These are phyloP conservation scores for Chamaea fasciata DNA, from an alignment of 2,113 vertebrate genomes.

Conservation along the genomic window DNA sequence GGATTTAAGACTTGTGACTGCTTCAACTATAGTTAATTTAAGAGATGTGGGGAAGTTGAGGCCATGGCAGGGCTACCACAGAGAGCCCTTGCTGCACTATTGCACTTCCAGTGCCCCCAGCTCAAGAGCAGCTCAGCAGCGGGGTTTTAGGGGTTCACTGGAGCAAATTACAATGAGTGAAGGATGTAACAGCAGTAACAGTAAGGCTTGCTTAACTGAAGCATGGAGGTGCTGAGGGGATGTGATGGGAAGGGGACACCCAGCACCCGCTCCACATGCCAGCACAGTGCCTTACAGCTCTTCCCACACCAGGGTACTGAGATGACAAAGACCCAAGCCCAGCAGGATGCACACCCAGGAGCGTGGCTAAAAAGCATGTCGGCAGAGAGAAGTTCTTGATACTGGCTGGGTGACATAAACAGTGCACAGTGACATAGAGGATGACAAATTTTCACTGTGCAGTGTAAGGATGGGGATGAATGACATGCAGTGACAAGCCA, in stretches of 20 bases:
- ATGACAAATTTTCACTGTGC: background rate
- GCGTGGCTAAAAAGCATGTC: rapidly evolving
- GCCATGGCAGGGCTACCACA: background rate
- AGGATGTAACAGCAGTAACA: background rate
- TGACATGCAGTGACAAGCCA: background rate
- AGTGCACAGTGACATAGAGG: background rate
- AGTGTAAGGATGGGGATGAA: background rate
- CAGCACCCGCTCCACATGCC: rapidly evolving
- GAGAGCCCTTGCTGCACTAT: background rate
- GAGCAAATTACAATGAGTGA: background rate
- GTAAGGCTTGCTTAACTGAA: background rate
- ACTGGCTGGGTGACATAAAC: background rate
- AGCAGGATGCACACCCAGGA: background rate
- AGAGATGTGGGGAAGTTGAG: background rate
- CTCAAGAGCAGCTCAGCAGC: background rate
- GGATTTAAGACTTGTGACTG: background rate
- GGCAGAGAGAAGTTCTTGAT: background rate
- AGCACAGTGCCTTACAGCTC: background rate
- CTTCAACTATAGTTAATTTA: background rate
- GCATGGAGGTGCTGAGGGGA: background rate
- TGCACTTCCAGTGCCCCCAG: background rate
- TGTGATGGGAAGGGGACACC: background rate
- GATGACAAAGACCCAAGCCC: background rate
- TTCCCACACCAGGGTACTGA: background rate
- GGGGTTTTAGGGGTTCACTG: background rate